Base-by-base conservation (phyloP, 2,888 invertebrate genomes). In the Habroteleia sp. region DNA sequence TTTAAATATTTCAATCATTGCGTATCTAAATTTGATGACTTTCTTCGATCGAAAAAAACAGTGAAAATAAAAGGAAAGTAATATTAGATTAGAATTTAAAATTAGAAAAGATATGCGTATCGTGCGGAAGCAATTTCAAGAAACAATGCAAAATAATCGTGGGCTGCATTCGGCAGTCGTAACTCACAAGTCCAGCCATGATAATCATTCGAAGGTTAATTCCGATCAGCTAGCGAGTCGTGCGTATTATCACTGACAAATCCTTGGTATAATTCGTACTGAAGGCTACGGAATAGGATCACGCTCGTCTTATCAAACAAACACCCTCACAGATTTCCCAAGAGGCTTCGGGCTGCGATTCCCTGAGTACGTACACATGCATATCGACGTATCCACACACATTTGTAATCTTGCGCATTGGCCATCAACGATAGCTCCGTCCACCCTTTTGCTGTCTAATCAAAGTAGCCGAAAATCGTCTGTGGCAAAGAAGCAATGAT, bases 251-350 rank as follows among this genome's bases (percentile, higher is more conserved):
- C 63, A 63, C 56, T 27, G 56, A 63, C 66, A 68, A 62, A 74
- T 68, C 66, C 66, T 62, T 44, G 33, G 41, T 52, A 68, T 74
- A 68, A 74, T 74, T 74, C 66, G 74, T 48, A 75, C 71, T 63
- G 73, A 72, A 75, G 71, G 42, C 66, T 68, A 33, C 52, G 48
- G 72, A 77, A 78, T 80, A 76, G 76, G 77, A 80, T 79, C 79
- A 76, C 77, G 77, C 74, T 76, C 78, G 68, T 78, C 77, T 79
- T 80, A 80, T 79, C 79, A 78, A 80, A 79, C 77, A 77, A 79
- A 77, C 77, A 77, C 76, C 80, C 77, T 76, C 68, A 56, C 68
- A 77, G 76, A 80, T 80, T 80, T 79, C 79, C 80, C 80, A 60
- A 3, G 80, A 69, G 78, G 27, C 39, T 68, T 60, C 62, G 60